These are phyloP conservation scores for Drosophila sp. DNA, from an alignment of 1,140 invertebrate genomes.

Conservation along the genomic window DNA sequence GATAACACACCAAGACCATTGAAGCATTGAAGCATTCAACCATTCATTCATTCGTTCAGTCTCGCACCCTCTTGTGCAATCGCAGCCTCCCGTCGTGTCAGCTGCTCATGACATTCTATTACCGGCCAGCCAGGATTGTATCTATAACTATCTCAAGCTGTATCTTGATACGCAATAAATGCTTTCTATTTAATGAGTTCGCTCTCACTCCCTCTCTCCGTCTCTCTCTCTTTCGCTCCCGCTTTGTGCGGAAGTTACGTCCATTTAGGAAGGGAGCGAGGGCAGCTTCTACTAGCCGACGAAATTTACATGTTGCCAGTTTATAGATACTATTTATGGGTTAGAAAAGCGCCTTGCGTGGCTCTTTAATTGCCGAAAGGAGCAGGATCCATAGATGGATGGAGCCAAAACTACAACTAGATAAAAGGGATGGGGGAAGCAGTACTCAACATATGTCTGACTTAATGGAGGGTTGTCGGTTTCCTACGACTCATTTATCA, in stretches of 20 bases:
- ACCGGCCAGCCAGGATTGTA: slow-evolving; percentile 51
- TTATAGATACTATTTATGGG: slow-evolving; percentile 63
- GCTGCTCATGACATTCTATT: slow-evolving; percentile 78
- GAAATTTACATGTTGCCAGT: slow-evolving; percentile 47
- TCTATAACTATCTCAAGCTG: slow-evolving; percentile 56
- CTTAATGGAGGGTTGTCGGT: slow-evolving; percentile 55
- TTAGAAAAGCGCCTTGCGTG: slow-evolving; percentile 48
- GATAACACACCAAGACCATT: slow-evolving; percentile 58
- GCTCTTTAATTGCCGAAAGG: slow-evolving; percentile 69
- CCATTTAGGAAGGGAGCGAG: not conserved
- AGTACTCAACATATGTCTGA: slow-evolving; percentile 56
- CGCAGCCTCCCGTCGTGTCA: slow-evolving; percentile 45
- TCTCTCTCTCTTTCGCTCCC: not conserved
- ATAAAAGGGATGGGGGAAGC: not conserved
- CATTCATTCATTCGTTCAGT: slow-evolving; percentile 38
- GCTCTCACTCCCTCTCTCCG: not conserved
- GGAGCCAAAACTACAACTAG: not conserved
- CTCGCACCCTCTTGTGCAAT: slow-evolving; percentile 7
- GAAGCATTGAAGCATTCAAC: slow-evolving; percentile 16
- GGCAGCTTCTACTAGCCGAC: not conserved
- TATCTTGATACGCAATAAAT: slow-evolving; percentile 81
- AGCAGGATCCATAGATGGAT: slow-evolving; percentile 20
- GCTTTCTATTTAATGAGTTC: slow-evolving; percentile 82
- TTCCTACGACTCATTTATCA: slow-evolving; percentile 77
- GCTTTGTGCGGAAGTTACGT: slow-evolving; percentile 26